Evolutionary conservation across 1,140 invertebrate species (phyloP), one percentile per base, ranked within the genome.

Genomic region (Ruditapes philippinarum): DNA sequence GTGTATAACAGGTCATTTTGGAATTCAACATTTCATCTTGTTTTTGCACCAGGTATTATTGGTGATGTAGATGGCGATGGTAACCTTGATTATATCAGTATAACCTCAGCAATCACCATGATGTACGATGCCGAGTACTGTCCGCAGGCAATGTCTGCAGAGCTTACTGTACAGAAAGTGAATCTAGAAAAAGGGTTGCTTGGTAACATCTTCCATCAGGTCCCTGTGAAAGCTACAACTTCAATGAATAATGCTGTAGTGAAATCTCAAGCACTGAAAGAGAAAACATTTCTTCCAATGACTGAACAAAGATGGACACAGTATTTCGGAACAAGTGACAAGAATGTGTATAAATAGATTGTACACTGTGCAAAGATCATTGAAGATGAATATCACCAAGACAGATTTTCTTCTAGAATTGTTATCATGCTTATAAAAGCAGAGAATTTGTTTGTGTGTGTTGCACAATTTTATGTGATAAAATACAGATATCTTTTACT

Each of bases 61-160:
- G 57, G 84, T 28, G 73, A 86, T 49, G 38, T 86, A 25, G 73
- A 86, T 45, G 84, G 84, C 38, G 84, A 86, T 42, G 42, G 42
- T 25, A 36, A 57, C 22, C 51, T 86, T 9, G 84, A 86, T 45
- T 86, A 51, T 22, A n/a, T 86, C 11, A 31, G 42, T 62, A 33
- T 86, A 9, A 49, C 31, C 19, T n/a, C 54, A 9, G 9, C 25
- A 5, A 14, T 11, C 65, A 28, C n/a, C 22, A 19, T 31, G 17
- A 4, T 42, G 31, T 31, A 36, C 14, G 57, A 86, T 31, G 25
- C 40, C 1, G 51, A 45, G 2, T 62, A 60, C 25, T 36, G 36
- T n/a, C n/a, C 19, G 17, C n/a, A 38, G 25, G 73, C 36, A 22
- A 38, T 28, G 25, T 2, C 22, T 0, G 14, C 51, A 4, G 38